These are phyloP conservation scores for Lithobates pipiens DNA, from an alignment of 2,797 vertebrate species.

Conservation along the genomic window DNA sequence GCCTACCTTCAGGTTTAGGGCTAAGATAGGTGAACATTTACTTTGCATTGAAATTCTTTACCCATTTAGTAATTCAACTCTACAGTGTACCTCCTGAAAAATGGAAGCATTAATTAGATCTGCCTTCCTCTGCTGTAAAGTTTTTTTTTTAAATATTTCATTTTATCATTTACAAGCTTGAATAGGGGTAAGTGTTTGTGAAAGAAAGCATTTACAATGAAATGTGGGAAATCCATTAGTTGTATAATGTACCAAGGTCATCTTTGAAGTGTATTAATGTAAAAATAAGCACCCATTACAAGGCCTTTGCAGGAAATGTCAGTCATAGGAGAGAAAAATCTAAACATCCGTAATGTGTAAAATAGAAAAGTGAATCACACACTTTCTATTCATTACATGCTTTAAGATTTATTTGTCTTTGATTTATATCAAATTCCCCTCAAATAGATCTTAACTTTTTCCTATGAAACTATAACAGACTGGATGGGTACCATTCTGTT, in stretches of 20 bases:
- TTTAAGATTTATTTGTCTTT: slow-evolving; percentile 54
- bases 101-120: too few species aligned
- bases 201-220: neutral
- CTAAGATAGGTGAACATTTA: too few species aligned
- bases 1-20: too few species aligned
- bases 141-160: neutral
- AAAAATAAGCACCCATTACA: slow-evolving; percentile 35
- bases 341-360: slow-evolving; percentile 49
- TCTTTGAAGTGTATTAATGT: slow-evolving; percentile 33
- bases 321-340: slow-evolving; percentile 29
- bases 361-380: slow-evolving; percentile 38
- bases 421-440: slow-evolving; percentile 45
- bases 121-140: neutral
- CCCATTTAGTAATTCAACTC: too few species aligned
- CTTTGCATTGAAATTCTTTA: too few species aligned
- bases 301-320: slow-evolving; percentile 36
- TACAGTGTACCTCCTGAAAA: too few species aligned
- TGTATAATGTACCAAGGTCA: neutral
- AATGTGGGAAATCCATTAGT: neutral
- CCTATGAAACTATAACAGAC: slow-evolving; percentile 39
- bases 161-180: neutral
- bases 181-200: neutral
- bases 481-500: slow-evolving; percentile 18
- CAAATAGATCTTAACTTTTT: slow-evolving; percentile 33
- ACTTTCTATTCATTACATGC: slow-evolving; percentile 32